These are phyloP conservation scores for Sebastes wilsoni DNA, from an alignment of 2,797 vertebrate species.

Conservation along the genomic window DNA sequence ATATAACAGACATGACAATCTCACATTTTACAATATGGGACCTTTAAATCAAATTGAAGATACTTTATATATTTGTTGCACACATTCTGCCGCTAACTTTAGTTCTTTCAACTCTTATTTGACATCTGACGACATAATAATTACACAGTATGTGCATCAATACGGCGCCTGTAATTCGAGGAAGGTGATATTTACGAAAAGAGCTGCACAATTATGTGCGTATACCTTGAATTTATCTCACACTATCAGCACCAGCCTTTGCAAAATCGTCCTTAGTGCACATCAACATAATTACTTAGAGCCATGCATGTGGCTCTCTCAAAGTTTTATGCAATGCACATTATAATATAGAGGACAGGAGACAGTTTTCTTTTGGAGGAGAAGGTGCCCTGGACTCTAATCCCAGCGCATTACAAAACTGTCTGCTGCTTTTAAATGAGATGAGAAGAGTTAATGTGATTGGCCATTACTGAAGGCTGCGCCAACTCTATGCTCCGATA, in stretches of 20 bases:
- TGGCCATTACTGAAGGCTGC: background rate
- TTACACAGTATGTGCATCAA: background rate
- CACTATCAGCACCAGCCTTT: background rate
- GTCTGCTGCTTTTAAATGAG: conserved; percentile 19
- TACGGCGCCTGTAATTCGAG: background rate
- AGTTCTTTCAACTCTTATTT: background rate
- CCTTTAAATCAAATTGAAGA: background rate
- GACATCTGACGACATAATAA: background rate
- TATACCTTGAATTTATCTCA: background rate
- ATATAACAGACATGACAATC: too few species aligned
- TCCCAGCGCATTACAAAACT: conserved; percentile 7
- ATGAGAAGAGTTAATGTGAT: conserved; percentile 19
- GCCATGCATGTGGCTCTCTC: background rate
- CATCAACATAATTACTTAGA: background rate
- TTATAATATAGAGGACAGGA: background rate
- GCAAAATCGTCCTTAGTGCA: background rate
- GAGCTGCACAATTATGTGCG: background rate
- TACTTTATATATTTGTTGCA: background rate
- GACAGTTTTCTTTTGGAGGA: background rate
- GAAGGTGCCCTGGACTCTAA: background rate
- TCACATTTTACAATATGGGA: too few species aligned
- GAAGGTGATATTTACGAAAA: background rate
- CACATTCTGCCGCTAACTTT: background rate
- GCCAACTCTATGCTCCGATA: background rate
- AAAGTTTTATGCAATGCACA: background rate